Conservation (phyloP, 2,113 vertebrate genomes). For the Xyliphius kryptos region DNA sequence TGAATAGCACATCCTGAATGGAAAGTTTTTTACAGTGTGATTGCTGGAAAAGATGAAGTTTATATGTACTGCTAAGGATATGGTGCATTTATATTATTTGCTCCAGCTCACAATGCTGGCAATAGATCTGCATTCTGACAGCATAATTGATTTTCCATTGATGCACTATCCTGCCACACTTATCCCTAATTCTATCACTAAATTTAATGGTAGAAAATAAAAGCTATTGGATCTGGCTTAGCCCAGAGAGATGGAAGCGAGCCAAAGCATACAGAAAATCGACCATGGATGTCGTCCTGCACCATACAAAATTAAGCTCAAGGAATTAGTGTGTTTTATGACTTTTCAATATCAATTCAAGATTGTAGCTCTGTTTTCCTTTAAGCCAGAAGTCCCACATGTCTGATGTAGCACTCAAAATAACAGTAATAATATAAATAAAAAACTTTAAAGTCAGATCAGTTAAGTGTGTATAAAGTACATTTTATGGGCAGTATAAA, state of each 20-base stretch:
- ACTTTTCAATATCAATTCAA: slow-evolving; percentile 14
- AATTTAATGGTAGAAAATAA: slow-evolving; percentile 36
- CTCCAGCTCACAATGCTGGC: slow-evolving; percentile 1
- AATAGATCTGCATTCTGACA: slow-evolving; percentile 43
- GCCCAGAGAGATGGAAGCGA: slow-evolving; percentile 28
- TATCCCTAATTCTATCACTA: slow-evolving; percentile 34
- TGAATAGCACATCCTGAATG: slow-evolving; percentile 33
- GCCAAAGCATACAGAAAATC: slow-evolving; percentile 14
- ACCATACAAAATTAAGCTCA: slow-evolving; percentile 9
- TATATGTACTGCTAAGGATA: slow-evolving; percentile 3
- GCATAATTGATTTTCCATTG: slow-evolving; percentile 52
- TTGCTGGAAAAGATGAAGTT: slow-evolving; percentile 31
- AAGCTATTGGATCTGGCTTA: slow-evolving; percentile 31
- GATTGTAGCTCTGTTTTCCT: not conserved
- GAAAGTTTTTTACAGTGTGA: slow-evolving; percentile 33
- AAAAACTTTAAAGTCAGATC: slow-evolving; percentile 3
- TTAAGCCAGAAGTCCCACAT: not conserved
- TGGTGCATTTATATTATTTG: slow-evolving; percentile 3
- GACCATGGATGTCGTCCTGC: slow-evolving; percentile 10
- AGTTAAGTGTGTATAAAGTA: too few relatives aligned
- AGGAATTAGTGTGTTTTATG: slow-evolving; percentile 19
- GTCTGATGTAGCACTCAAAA: not conserved
- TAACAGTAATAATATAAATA: not conserved
- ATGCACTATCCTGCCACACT: slow-evolving; percentile 36
- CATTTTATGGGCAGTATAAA: too few relatives aligned